Evolutionary conservation across 2,113 vertebrate genomes (phyloP), one percentile per base, ranked within the genome.

Genomic region (Toxotes jaculatrix): DNA sequence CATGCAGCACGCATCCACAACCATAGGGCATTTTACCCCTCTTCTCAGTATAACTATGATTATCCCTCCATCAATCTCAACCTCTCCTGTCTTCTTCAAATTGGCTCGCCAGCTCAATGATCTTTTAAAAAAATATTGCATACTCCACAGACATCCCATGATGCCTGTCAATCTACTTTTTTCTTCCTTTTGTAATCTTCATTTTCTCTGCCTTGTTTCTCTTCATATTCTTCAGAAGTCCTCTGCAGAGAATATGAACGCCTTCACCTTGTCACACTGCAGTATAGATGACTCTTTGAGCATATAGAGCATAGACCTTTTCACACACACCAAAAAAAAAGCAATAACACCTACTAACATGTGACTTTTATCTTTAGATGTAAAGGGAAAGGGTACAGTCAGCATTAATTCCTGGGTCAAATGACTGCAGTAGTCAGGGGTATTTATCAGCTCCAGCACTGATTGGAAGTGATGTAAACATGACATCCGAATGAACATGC

Each of bases 31-130:
- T 80, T 82, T 65, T 23, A 45, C 17, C 21, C 16, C 31, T 75
- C 60, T 74, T 67, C 81, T 71, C 70, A 47, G 51, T 59, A 64
- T 51, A 60, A 67, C 59, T 74, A 45, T 63, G 45, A 86, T 80
- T 77, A 80, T 80, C 59, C 12, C 31, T 63, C 32, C 61, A 79
- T 80, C 69, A 55, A 31, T 67, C 72, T 60, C 77, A 73, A 42
- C 51, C 65, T 80, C 55, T 82, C 53, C 34, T 66, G 67, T 82
- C 36, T 57, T 76, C 34, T 68, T 79, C 17, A 85, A 65, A 73
- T 79, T 76, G 51, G 7, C 40, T 49, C 9, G 16, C 75, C 13
- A 19, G 77, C 45, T 82, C 82, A 62, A 74, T 85, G 63, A 66
- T 75, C 47, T 62, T 61, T 57, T 42, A 16, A 19, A 62, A 62